Evolutionary conservation across 2,113 vertebrate genomes (phyloP), one percentile per base, ranked within the genome.

Genomic region (Oryzias woworae): DNA sequence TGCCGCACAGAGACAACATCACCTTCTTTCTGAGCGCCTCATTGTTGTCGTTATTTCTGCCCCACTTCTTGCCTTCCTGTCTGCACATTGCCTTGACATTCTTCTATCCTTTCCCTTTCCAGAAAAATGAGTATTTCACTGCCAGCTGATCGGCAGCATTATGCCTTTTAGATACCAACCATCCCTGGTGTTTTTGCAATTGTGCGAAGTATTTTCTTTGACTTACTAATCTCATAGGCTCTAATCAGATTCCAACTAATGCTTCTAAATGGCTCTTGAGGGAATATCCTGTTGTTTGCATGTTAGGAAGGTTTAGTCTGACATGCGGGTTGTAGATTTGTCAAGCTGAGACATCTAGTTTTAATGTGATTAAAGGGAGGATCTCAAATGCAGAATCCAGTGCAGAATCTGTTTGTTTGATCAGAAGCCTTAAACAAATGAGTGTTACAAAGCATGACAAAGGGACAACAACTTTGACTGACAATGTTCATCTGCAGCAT

Each of bases 231-330:
- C 74, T 69, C 57, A 67, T 81, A 53, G 53, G 69, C 62, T 46
- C 77, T 71, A 80, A 81, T 84, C 67, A 70, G 66, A 81, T 83
- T 79, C 22, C 20, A 0, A 4, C 78, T 81, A 80, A 88, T 75
- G 75, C 75, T 64, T 73, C 79, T 80, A 76, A 79, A 75, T n/a
- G 58, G 18, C 58, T 83, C 66, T 73, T 70, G 47, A 58, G 80
- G 57, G 71, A 80, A 56, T 83, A 64, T 65, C 47, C 60, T 66
- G 28, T 53, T 70, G 75, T 69, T 71, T 76, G 68, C 64, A 44
- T 69, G 57, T 61, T 53, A 70, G 71, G 53, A 56, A 31, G 54
- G 26, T 53, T 63, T 28, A 48, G 24, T 28, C 58, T 51, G 47
- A 62, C 62, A 28, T 43, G 55, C 44, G 51, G 53, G 53, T 75